Percentiles rank a stretch among this genome's conserved stretches.
phyloP scores from a whole-genome alignment of 2,113 vertebrate species.

The Mobula hypostoma region DNA sequence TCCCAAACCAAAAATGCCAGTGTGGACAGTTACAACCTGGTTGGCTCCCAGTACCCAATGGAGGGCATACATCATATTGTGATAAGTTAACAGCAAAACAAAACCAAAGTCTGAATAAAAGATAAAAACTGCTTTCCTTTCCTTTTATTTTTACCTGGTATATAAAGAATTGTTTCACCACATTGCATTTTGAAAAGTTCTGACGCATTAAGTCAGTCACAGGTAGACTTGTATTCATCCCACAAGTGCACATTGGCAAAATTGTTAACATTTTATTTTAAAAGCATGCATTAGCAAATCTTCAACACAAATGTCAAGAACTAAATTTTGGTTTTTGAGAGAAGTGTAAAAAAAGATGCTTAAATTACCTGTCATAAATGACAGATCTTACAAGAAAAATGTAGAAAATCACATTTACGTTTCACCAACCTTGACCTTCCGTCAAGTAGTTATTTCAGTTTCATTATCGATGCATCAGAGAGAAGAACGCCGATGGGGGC shows the following conservation, averaged over 20 bases:
- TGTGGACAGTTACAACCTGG: too few species aligned
- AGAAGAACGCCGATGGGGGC: constrained; percentile 38
- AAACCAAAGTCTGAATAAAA: background rate
- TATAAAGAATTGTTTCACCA: background rate
- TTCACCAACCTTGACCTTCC: constrained; percentile 41
- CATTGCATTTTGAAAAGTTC: background rate
- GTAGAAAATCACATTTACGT: constrained; percentile 41
- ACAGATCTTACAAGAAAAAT: constrained; percentile 39
- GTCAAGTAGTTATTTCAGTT: constrained; percentile 33
- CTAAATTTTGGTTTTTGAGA: constrained; percentile 43
- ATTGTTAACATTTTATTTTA: constrained; percentile 8
- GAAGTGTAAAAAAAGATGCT: constrained; percentile 42
- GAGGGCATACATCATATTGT: background rate
- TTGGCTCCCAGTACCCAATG: background rate
- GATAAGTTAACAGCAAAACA: background rate
- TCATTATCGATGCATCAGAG: constrained; percentile 42
- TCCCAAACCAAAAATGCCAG: background rate
- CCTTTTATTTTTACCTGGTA: background rate
- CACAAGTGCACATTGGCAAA: background rate
- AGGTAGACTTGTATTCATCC: background rate
- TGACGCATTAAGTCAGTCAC: background rate
- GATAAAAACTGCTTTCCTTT: background rate
- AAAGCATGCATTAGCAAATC: constrained; percentile 27
- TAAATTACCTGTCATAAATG: constrained; percentile 45
- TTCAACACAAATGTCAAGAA: constrained; percentile 22